These are phyloP conservation scores for Poeciliopsis prolifica DNA, from an alignment of 2,113 vertebrate species.

Conservation along the genomic window DNA sequence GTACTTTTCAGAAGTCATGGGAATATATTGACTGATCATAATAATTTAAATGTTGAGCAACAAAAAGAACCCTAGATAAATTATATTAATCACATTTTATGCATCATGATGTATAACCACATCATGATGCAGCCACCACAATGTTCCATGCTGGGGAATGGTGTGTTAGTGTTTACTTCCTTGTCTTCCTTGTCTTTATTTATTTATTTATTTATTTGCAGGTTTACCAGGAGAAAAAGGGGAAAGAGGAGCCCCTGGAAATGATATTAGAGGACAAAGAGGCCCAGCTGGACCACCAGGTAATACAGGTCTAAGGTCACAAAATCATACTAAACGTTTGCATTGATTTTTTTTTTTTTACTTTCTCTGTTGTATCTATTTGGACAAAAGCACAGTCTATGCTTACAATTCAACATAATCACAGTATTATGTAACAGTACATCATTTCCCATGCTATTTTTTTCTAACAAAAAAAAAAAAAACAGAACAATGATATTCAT, in stretches of 20 bases:
- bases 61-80: not conserved
- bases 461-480: not conserved
- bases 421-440: conserved; percentile 23
- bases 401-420: conserved; percentile 5
- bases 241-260: conserved; percentile 86
- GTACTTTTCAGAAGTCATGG: conserved; percentile 61
- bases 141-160: not conserved
- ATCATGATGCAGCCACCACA: not conserved
- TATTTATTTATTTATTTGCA: conserved; percentile 51
- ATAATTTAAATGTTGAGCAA: not conserved
- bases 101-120: not conserved
- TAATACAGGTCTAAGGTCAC: conserved; percentile 63
- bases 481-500: too few relatives aligned
- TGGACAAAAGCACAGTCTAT: conserved; percentile 3
- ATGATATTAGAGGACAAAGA: conserved; percentile 87
- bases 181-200: not conserved
- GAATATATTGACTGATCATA: not conserved
- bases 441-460: conserved; percentile 48
- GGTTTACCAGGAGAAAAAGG: conserved; percentile 94
- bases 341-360: conserved; percentile 5
- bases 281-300: conserved; percentile 90
- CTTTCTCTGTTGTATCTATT: conserved; percentile 8
- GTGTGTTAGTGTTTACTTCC: not conserved
- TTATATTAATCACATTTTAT: not conserved
- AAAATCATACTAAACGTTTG: not conserved